phyloP scores from a whole-genome alignment of 2,113 vertebrate species.

The Glareola pratincola region DNA sequence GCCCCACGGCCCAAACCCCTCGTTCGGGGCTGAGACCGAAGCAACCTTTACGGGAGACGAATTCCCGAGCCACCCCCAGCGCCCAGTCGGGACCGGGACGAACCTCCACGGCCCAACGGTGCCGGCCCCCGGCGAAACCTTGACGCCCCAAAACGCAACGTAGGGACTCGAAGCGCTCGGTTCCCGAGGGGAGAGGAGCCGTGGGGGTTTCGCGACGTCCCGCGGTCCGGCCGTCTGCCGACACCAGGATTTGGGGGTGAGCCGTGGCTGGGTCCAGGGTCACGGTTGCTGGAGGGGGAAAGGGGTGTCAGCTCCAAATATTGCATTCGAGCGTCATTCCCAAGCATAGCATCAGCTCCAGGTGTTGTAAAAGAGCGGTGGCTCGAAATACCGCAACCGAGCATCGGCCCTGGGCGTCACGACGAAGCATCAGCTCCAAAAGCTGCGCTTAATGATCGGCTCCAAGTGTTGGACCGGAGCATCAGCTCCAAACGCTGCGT shows the following conservation, averaged over 20 bases:
- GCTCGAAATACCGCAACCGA: background rate
- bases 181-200: background rate
- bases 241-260: background rate
- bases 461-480: background rate
- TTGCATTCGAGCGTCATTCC: background rate
- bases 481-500: background rate
- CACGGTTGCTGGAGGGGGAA: background rate
- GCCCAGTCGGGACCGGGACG: accelerated
- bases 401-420: background rate
- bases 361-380: too few relatives aligned
- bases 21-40: accelerated
- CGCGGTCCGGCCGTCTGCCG: accelerated
- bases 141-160: background rate
- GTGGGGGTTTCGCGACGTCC: accelerated
- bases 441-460: background rate
- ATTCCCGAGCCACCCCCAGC: background rate
- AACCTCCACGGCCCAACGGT: background rate
- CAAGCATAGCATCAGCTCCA: background rate
- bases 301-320: background rate
- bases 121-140: background rate
- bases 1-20: background rate
- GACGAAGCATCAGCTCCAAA: background rate
- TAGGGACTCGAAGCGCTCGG: background rate
- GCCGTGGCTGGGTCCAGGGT: background rate
- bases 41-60: accelerated